Evolutionary conservation across 2,888 invertebrate genomes (phyloP).

Genomic region (Tipula helvola): DNA sequence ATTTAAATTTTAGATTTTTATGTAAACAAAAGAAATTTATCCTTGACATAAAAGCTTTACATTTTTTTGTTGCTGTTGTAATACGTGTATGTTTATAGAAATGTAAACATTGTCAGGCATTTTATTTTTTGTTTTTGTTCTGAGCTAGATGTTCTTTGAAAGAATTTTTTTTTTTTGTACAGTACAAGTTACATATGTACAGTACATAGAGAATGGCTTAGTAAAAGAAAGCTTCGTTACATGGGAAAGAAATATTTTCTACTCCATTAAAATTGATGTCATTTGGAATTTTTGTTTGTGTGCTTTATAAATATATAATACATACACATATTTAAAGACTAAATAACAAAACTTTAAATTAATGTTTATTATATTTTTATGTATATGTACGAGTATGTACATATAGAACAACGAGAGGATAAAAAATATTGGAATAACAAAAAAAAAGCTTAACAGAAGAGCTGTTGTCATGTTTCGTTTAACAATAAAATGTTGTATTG

Average conservation of each 20-base stretch:
- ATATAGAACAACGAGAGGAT: background rate
- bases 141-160: background rate
- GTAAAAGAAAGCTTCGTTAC: background rate
- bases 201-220: background rate
- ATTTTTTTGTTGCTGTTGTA: background rate
- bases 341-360: background rate
- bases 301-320: background rate
- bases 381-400: background rate
- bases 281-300: background rate
- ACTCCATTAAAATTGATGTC: background rate
- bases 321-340: background rate
- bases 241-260: background rate
- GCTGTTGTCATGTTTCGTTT: background rate
- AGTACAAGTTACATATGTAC: background rate
- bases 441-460: background rate
- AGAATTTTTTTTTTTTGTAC: background rate
- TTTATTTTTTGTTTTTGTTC: background rate
- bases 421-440: background rate
- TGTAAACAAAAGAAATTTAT: background rate
- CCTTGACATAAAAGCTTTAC: background rate
- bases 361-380: background rate
- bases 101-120: background rate
- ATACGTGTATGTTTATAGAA: background rate
- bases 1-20: background rate
- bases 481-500: background rate